Conservation (phyloP, 2,888 invertebrate species). For the Chirona hameri region DNA sequence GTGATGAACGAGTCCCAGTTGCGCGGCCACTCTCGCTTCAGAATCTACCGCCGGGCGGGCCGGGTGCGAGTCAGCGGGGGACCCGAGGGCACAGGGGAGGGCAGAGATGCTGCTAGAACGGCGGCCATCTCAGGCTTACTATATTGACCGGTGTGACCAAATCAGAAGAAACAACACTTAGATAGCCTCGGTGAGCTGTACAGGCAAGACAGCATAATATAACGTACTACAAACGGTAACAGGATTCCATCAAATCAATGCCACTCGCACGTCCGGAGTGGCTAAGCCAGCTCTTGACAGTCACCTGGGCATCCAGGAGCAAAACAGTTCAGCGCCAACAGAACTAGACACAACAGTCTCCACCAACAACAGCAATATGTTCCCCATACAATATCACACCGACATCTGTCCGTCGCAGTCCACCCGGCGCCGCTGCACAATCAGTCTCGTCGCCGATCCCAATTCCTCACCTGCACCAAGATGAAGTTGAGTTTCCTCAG, state of each 20-base stretch:
- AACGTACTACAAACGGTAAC: not conserved
- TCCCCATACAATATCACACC: not conserved
- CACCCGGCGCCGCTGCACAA: too few species aligned
- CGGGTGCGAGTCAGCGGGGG: not conserved
- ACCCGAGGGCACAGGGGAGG: too few species aligned
- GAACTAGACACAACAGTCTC: not conserved
- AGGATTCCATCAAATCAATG: not conserved
- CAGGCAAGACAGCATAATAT: not conserved
- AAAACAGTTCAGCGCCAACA: not conserved
- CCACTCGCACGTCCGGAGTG: too few species aligned
- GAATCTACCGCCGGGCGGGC: conserved; percentile 58
- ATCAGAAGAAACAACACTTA: conserved; percentile 8
- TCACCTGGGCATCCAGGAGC: too few species aligned
- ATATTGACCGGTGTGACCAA: too few species aligned
- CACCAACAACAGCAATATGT: not conserved
- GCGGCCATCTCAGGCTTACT: too few species aligned
- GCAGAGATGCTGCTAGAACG: too few species aligned
- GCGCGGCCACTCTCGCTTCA: conserved; percentile 98
- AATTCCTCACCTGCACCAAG: conserved; percentile 74
- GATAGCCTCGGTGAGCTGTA: not conserved
- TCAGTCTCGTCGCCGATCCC: not conserved
- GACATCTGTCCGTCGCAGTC: too few species aligned
- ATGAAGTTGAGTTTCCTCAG: conserved; percentile 98
- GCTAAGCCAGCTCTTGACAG: too few species aligned
- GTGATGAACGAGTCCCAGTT: conserved; percentile 99